Evolutionary conservation across 2,797 vertebrate species (phyloP), one percentile per base, ranked within the genome.

Genomic region (Platalea minor): DNA sequence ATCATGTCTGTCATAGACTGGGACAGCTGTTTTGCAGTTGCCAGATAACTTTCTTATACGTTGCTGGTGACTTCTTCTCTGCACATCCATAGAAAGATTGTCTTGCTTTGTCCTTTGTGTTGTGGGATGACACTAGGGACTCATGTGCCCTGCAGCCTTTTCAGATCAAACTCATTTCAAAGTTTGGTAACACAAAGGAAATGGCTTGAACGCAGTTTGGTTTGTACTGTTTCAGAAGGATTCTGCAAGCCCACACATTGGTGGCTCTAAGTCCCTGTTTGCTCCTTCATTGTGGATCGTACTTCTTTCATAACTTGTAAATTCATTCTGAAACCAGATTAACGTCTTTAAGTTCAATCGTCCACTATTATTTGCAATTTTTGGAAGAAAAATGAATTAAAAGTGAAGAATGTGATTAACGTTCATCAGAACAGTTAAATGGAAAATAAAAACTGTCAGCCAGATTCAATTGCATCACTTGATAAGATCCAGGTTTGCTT

Each of bases 81-180:
- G 1, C 4, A 8, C 1, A 0, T 23, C 26, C 17, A 4, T 17
- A 63, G 43, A 74, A 78, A 35, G 4, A 8, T 56, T 77, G 13
- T 45, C 25, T 41, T 63, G 21, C 21, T 63, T 85, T 73, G 29
- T 76, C 24, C 21, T 64, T 53, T 53, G 9, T 68, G 3, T 45
- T 91, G 28, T 41, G 31, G 19, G 17, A 48, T 78, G 41, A 61
- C n/a, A 64, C 0, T 18, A 31, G 33, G 28, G 24, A 85, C 17
- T 68, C 20, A 6, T 31, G 16, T 35, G 15, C 19, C 35, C 53
- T 89, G 37, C 15, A 75, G 16, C 13, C 17, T 88, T 61, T 67
- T 76, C 9, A 46, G 20, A 64, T 80, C 39, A 72, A 72, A 56
- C 11, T 70, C 0, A 11, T 88, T 73, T 92, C 59, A 35, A 17